Evolutionary conservation across 1,140 invertebrate species (phyloP), one percentile per base, ranked within the genome.

Genomic region (Bombyx mandarina): DNA sequence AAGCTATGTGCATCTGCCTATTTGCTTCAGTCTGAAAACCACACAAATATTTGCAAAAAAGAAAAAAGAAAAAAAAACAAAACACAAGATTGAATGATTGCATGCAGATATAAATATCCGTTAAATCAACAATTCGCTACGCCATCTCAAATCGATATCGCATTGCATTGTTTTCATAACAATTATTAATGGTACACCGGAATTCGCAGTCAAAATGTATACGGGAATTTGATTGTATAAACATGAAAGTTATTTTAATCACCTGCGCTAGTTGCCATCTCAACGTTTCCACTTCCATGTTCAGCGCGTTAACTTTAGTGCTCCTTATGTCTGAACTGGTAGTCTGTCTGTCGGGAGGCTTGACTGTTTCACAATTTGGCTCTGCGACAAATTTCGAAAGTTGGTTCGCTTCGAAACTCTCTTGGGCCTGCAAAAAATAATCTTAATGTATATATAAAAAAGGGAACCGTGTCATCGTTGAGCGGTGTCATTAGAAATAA

Each of bases 201-300:
- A 2, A 7, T 9, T 26, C 26, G 22, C 42, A 35, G 22, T 26
- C 8, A 51, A 51, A 6, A 8, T 1, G 8, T 51, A 18, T 18
- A 7, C 9, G n/a, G 18, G 10, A 10, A 51, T 51, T 35, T 35
- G 4, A 35, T 5, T 35, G 4, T 8, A 8, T 7, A 51, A 47
- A 35, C 48, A 52, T 44, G 6, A 42, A 8, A 35, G 43, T 12
- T 48, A 35, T 8, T 48, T 43, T 52, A 56, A 56, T 55, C 89
- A 94, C 94, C 92, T 95, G 93, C 88, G 93, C 92, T 51, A 95
- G 79, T 82, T 94, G 93, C 94, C 94, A 95, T 74, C 94, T 91
- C 60, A 95, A 84, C 55, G 93, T 93, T 67, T 94, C 92, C 65
- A 94, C 90, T 82, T 94, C 92, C 71, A 92, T 92, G 77, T 94